Conservation (phyloP, 1,140 invertebrate genomes). For the Archegozetes longisetosus region DNA sequence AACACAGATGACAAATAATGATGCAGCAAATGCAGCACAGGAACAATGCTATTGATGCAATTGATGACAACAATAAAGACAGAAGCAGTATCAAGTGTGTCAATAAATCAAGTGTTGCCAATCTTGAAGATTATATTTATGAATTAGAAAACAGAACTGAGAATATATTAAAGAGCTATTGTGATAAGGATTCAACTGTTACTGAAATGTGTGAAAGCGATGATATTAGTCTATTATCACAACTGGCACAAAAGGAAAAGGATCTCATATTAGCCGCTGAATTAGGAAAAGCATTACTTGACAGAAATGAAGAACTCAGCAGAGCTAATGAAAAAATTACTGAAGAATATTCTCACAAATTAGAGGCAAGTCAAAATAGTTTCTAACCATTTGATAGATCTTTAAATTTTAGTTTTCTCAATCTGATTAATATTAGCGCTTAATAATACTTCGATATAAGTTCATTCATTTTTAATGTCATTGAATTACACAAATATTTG, state of each 20-base stretch:
- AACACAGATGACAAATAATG: background rate
- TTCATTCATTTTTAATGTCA: no score
- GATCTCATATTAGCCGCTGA: conserved; percentile 84
- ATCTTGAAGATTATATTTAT: background rate
- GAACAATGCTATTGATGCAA: background rate
- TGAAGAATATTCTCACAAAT: conserved; percentile 75
- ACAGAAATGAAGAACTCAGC: conserved; percentile 80
- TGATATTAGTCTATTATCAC: conserved; percentile 53
- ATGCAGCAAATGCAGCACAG: background rate
- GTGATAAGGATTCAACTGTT: conserved; percentile 26
- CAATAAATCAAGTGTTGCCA: background rate
- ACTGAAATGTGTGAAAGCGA: conserved; percentile 19
- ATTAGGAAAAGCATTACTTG: conserved; percentile 79
- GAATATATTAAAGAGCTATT: conserved; percentile 23
- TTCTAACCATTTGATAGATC: background rate
- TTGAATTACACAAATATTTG: no score
- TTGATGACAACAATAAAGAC: background rate
- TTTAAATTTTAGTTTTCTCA: no score
- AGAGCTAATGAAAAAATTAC: conserved; percentile 63
- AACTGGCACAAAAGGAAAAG: conserved; percentile 77
- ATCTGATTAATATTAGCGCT: no score
- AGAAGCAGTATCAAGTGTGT: background rate
- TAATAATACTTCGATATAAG: no score
- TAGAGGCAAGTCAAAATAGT: conserved; percentile 52
- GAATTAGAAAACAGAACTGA: background rate